Percentiles rank a stretch among this genome's conserved stretches.
phyloP scores from a whole-genome alignment of 2,113 vertebrate genomes.

The Oenanthe oenanthe region DNA sequence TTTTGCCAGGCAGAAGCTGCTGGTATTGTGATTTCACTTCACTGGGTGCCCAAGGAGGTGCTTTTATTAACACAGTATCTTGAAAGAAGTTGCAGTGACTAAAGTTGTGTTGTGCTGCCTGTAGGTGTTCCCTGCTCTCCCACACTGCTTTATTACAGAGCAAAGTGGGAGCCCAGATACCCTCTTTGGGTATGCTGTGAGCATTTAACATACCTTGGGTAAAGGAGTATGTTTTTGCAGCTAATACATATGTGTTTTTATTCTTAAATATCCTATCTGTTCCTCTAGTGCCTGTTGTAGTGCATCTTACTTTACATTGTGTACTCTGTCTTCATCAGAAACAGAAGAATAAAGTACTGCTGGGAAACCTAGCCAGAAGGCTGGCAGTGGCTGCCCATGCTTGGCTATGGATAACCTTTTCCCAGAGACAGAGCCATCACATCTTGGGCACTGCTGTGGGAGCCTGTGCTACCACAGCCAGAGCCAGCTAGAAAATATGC shows the following conservation, averaged over 20 bases:
- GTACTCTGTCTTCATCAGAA: not conserved
- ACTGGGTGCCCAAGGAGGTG: rapidly evolving
- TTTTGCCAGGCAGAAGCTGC: not conserved
- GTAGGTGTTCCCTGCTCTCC: not conserved
- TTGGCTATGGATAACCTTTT: not conserved
- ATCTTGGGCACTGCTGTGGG: not conserved
- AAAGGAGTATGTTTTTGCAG: not conserved
- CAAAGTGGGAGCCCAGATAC: not conserved
- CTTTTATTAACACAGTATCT: not conserved
- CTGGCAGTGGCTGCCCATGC: not conserved
- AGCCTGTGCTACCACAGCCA: not conserved
- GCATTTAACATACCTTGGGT: not conserved
- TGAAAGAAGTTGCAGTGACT: not conserved
- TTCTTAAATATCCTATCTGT: not conserved
- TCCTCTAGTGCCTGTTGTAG: not conserved
- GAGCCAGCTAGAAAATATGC: not conserved
- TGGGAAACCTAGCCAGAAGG: not conserved
- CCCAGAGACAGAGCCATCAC: not conserved
- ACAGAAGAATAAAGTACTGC: not conserved
- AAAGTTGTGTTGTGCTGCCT: not conserved
- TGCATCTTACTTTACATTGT: not conserved
- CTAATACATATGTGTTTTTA: not conserved
- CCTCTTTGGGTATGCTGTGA: not conserved
- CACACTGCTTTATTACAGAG: not conserved
- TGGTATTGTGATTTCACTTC: not conserved